phyloP scores from a whole-genome alignment of 2,113 vertebrate species.

The Ondatra zibethicus region DNA sequence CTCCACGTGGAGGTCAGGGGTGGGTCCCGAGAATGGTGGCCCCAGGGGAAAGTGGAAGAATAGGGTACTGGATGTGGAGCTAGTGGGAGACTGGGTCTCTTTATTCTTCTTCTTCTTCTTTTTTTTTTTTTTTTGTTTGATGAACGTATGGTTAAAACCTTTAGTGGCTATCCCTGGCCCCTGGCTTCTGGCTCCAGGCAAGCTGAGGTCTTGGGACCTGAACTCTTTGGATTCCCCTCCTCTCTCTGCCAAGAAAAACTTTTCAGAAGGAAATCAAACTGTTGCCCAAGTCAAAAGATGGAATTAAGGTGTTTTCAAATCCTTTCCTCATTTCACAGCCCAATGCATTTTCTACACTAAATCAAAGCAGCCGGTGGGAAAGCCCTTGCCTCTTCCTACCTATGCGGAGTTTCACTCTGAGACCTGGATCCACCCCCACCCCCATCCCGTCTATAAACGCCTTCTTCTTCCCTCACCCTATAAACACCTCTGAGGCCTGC shows the following conservation, averaged over 20 bases:
- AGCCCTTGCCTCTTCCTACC: neutral
- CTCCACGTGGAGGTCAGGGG: neutral
- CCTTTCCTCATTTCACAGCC: neutral
- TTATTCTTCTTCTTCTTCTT: neutral
- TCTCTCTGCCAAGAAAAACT: conserved; percentile 44
- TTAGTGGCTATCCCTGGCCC: accelerated
- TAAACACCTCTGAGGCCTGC: conserved; percentile 53
- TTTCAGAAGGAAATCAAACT: neutral
- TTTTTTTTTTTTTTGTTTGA: neutral
- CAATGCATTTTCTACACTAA: conserved; percentile 7
- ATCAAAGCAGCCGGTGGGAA: neutral
- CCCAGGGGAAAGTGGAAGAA: neutral
- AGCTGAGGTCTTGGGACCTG: neutral
- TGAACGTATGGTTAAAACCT: neutral
- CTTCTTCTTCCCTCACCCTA: neutral
- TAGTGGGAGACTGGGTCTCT: neutral
- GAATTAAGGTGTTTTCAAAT: neutral
- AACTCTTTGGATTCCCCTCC: neutral
- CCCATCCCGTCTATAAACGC: conserved; percentile 51
- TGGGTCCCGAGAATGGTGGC: neutral
- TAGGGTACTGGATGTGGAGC: accelerated
- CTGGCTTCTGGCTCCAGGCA: neutral
- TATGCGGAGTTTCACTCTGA: neutral
- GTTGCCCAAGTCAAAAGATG: neutral
- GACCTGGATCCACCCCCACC: neutral